A percentile compares a stretch with the other conserved stretches of the same genome.
phyloP scores from a whole-genome alignment of 2,113 vertebrate genomes.

The Entelurus aequoreus region DNA sequence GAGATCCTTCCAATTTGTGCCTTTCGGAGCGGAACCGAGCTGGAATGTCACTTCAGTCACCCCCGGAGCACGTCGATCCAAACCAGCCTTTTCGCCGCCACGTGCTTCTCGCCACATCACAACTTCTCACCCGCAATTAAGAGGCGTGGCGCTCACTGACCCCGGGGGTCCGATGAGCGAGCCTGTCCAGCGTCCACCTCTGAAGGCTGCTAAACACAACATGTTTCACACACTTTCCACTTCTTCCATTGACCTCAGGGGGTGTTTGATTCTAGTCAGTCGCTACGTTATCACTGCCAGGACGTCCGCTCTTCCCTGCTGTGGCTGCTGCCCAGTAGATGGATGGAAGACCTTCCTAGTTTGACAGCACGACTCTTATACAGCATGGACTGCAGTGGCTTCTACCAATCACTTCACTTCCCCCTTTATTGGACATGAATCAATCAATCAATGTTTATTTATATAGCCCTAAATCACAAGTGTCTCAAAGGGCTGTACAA shows the following conservation, averaged over 20 bases:
- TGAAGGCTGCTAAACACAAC: not conserved
- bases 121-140: constrained; percentile 13
- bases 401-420: too few relatives aligned
- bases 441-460: too few relatives aligned
- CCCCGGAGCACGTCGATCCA: constrained; percentile 1
- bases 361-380: too few relatives aligned
- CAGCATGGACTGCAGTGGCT: too few relatives aligned
- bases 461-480: too few relatives aligned
- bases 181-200: not conserved
- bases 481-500: too few relatives aligned
- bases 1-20: constrained; percentile 11
- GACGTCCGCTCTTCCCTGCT: too few relatives aligned
- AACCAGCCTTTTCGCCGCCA: constrained; percentile 12
- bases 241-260: not conserved
- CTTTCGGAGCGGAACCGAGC: not conserved
- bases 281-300: too few relatives aligned
- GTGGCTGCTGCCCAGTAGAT: too few relatives aligned
- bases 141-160: not conserved
- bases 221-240: not conserved
- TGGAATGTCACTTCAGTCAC: not conserved
- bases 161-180: not conserved
- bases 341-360: too few relatives aligned
- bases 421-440: too few relatives aligned
- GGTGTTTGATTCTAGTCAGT: too few relatives aligned
- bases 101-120: constrained; percentile 4